Percentiles rank a stretch among this genome's conserved stretches.
Conservation (phyloP, 2,113 vertebrate species). For the Tautogolabrus adspersus region DNA sequence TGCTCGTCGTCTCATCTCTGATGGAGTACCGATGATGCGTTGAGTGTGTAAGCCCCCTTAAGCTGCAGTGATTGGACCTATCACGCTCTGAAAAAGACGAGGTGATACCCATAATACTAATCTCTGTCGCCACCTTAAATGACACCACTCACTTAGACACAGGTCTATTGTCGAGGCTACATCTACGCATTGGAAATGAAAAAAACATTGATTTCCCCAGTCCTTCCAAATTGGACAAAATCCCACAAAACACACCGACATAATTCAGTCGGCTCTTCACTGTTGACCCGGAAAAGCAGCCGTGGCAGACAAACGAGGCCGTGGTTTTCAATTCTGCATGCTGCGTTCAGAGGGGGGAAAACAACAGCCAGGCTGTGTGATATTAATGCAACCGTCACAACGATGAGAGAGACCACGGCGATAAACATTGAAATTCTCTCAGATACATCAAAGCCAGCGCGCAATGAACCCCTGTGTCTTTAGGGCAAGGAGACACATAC, state of each 20-base stretch:
- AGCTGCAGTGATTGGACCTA: constrained; percentile 60
- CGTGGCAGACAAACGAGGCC: constrained; percentile 50
- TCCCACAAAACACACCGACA: constrained; percentile 47
- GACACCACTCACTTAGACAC: constrained; percentile 42
- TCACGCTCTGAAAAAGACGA: constrained; percentile 47
- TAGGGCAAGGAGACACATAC: constrained; percentile 60
- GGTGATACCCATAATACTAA: constrained; percentile 46
- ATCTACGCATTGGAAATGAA: constrained; percentile 13
- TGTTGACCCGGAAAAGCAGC: constrained; percentile 56
- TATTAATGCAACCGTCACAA: constrained; percentile 65
- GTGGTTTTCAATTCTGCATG: constrained; percentile 42
- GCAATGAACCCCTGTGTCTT: constrained; percentile 76
- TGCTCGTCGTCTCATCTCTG: constrained; percentile 41
- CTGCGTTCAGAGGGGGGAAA: constrained; percentile 34
- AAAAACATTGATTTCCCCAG: constrained; percentile 5
- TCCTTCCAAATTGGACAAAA: constrained; percentile 56
- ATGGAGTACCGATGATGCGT: constrained; percentile 56
- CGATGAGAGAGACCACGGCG: constrained; percentile 36
- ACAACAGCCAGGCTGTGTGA: constrained; percentile 53
- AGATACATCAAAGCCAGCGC: constrained; percentile 73
- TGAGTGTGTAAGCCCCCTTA: constrained; percentile 58
- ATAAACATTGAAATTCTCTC: constrained; percentile 75
- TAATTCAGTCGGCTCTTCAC: constrained; percentile 31
- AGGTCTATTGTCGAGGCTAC: constrained; percentile 19
- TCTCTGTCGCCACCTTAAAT: constrained; percentile 46